A percentile compares a stretch with the other conserved stretches of the same genome.
Conservation (phyloP, 2,888 invertebrate species). For the Geophilus truncorum region DNA sequence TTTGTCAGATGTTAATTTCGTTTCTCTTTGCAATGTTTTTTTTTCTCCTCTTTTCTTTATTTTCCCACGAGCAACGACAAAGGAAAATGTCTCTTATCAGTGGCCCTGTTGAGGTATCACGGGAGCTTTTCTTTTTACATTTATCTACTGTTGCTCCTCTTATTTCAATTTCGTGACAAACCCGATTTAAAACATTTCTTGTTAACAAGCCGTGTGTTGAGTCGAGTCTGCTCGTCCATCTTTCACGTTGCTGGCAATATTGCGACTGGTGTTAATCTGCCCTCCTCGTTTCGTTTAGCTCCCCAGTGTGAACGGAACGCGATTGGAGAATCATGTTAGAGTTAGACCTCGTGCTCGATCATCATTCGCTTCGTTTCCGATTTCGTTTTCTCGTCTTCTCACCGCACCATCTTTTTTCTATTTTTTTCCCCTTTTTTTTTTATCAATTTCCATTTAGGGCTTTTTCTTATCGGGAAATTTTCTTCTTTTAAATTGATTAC, state of each 20-base stretch:
- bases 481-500: not conserved
- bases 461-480: not conserved
- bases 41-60: not conserved
- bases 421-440: too few relatives aligned
- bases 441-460: not conserved
- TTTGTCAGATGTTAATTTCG: conserved; percentile 18
- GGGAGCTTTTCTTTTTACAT: conserved; percentile 6
- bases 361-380: not conserved
- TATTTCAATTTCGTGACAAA: not conserved
- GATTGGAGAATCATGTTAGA: not conserved
- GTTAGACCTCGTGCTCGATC: not conserved
- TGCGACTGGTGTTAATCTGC: not conserved
- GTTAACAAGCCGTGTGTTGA: not conserved
- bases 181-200: not conserved
- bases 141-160: not conserved
- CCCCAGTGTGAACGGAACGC: not conserved
- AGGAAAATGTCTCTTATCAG: conserved; percentile 2
- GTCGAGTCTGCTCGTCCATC: not conserved
- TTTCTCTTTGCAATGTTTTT: not conserved
- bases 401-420: too few relatives aligned
- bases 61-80: not conserved
- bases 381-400: not conserved
- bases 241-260: not conserved
- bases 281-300: not conserved
- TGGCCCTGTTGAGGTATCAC: not conserved